Conservation (phyloP, 2,888 invertebrate species). For the Automeris io region DNA sequence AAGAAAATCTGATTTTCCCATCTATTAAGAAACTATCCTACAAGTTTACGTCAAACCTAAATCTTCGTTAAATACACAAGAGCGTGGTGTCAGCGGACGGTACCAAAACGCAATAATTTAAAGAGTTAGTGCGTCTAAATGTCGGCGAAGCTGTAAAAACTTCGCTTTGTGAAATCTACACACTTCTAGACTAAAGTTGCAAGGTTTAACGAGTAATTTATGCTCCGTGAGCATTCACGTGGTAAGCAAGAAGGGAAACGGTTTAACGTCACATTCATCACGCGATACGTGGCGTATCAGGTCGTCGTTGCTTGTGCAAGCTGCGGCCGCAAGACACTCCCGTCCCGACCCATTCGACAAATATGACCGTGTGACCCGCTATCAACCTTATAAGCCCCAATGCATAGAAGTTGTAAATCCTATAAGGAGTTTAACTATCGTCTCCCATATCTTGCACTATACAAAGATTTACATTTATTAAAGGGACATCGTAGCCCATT, state of each 20-base stretch:
- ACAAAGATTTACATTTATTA: too few relatives aligned
- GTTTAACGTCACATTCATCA: constrained; percentile 62
- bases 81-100: constrained; percentile 29
- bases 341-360: constrained; percentile 15
- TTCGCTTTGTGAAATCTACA: constrained; percentile 55
- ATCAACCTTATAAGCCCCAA: not conserved
- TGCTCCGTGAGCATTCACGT: constrained; percentile 53
- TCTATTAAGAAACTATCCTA: constrained; percentile 10
- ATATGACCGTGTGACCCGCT: constrained; percentile 18
- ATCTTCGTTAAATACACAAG: constrained; percentile 39
- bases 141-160: constrained; percentile 55
- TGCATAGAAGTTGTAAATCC: not conserved
- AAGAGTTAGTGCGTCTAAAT: constrained; percentile 49
- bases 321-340: constrained; percentile 19
- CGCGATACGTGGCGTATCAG: constrained; percentile 59
- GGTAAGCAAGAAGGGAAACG: constrained; percentile 59
- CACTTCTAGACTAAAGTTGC: constrained; percentile 58
- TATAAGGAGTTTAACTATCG: too few relatives aligned
- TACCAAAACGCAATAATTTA: constrained; percentile 58
- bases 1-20: not conserved
- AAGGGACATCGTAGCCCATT: too few relatives aligned
- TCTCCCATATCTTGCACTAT: too few relatives aligned
- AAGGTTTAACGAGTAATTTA: constrained; percentile 64
- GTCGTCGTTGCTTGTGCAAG: constrained; percentile 49
- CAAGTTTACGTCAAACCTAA: constrained; percentile 29